Percentiles rank a stretch among this genome's conserved stretches.
Conservation (phyloP, 2,113 vertebrate species). For the Brachyhypopomus occidentalis region DNA sequence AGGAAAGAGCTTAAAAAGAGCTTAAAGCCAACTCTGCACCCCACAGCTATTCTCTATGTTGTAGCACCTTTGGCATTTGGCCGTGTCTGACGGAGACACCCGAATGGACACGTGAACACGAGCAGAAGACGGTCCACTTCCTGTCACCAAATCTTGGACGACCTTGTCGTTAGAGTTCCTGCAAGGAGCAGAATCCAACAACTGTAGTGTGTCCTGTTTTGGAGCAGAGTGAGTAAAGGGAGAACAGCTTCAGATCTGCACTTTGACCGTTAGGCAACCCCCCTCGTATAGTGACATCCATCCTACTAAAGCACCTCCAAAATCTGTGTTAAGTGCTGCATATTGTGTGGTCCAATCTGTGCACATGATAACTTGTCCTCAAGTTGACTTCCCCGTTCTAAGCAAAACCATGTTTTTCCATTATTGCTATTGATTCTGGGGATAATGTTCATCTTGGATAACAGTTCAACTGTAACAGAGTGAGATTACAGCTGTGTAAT, state of each 20-base stretch:
- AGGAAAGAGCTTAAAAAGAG: neutral
- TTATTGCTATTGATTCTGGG: constrained; percentile 44
- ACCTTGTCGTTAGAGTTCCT: no score
- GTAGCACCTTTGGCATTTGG: neutral
- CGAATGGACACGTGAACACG: no score
- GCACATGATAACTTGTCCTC: constrained; percentile 3
- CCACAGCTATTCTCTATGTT: neutral
- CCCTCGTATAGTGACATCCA: neutral
- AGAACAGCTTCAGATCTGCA: neutral
- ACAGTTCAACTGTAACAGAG: constrained; percentile 16
- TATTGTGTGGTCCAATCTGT: neutral
- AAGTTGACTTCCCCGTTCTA: constrained; percentile 11
- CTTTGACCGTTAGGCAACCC: neutral
- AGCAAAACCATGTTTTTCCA: constrained; percentile 28
- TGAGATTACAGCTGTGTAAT: constrained; percentile 29
- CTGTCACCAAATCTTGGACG: no score
- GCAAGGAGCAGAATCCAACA: no score
- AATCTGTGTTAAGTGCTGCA: no score
- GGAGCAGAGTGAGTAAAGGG: neutral
- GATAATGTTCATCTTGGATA: constrained; percentile 9
- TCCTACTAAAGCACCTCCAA: no score
- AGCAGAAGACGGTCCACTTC: no score
- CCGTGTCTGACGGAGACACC: no score
- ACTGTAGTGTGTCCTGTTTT: no score
- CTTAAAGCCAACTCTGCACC: neutral